These are phyloP conservation scores for Mantis religiosa DNA, from an alignment of 2,888 invertebrate species.

Conservation along the genomic window DNA sequence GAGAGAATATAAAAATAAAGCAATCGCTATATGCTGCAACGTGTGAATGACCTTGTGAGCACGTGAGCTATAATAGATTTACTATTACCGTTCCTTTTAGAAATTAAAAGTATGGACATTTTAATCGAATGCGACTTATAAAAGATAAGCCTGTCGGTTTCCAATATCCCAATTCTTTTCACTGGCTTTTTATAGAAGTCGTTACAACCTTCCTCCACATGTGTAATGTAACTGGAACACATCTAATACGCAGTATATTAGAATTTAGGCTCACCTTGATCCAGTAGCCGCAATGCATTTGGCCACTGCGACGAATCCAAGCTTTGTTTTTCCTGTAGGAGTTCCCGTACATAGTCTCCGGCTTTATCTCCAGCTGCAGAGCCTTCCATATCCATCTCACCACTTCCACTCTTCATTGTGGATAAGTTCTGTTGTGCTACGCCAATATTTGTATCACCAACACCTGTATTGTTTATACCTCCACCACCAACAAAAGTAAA, in stretches of 20 bases:
- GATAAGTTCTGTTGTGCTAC: slow-evolving; percentile 3
- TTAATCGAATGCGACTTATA: neutral
- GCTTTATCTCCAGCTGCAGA: slow-evolving; percentile 41
- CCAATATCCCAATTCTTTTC: neutral
- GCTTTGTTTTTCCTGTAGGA: slow-evolving; percentile 65
- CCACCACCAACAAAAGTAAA: slow-evolving; percentile 8
- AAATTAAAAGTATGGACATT: neutral
- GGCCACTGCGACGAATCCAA: slow-evolving; percentile 65
- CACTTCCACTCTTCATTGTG: slow-evolving; percentile 27
- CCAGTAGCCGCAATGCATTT: slow-evolving; percentile 64
- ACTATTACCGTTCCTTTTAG: neutral
- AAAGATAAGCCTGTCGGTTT: neutral
- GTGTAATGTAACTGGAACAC: neutral
- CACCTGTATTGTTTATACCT: slow-evolving; percentile 12
- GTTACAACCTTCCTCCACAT: neutral
- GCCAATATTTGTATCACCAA: slow-evolving; percentile 14
- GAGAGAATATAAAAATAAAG: neutral
- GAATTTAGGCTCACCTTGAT: slow-evolving; percentile 57
- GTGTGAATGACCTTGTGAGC: neutral
- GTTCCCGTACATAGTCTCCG: slow-evolving; percentile 71
- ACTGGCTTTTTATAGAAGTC: neutral
- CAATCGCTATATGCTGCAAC: neutral
- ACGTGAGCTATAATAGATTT: neutral
- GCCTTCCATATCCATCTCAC: slow-evolving; percentile 25
- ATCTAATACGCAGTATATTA: neutral